A percentile compares a stretch with the other conserved stretches of the same genome.
Conservation (phyloP, 2,797 vertebrate genomes). For the Phoebastria nigripes region DNA sequence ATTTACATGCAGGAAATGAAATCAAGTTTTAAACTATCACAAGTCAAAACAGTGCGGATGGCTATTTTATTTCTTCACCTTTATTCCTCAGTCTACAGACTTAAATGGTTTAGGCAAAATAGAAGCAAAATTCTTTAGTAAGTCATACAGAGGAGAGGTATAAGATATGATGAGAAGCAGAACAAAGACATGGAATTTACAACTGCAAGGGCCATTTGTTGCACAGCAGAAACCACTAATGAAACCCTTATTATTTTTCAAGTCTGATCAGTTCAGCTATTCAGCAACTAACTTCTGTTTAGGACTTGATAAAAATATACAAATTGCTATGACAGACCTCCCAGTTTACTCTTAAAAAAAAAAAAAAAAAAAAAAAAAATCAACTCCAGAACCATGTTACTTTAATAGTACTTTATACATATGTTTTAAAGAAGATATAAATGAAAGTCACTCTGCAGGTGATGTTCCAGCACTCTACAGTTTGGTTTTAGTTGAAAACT, state of each 20-base stretch:
- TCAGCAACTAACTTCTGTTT: conserved; percentile 3
- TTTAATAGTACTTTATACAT: not conserved
- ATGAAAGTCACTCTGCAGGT: not conserved
- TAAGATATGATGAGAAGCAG: conserved; percentile 10
- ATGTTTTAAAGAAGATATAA: not conserved
- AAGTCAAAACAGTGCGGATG: conserved; percentile 33
- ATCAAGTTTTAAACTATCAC: conserved; percentile 43
- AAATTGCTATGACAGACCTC: not conserved
- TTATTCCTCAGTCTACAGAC: conserved; percentile 27
- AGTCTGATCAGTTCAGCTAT: conserved; percentile 13
- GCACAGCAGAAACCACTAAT: conserved; percentile 21
- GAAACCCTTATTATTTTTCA: conserved; percentile 1
- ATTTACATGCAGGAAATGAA: conserved; percentile 51
- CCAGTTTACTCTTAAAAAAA: not conserved
- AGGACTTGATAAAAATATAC: not conserved
- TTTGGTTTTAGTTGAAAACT: not conserved
- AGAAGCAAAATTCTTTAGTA: conserved; percentile 31
- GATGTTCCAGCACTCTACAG: not conserved
- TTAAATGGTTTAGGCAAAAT: conserved; percentile 33
- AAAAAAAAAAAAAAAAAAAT: not conserved
- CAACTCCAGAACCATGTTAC: not conserved
- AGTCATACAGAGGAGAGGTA: not conserved
- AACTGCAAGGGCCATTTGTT: not conserved
- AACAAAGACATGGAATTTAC: conserved; percentile 21
- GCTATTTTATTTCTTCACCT: conserved; percentile 58